Evolutionary conservation across 2,113 vertebrate species (phyloP), one percentile per base, ranked within the genome.

Genomic region (Solea solea): DNA sequence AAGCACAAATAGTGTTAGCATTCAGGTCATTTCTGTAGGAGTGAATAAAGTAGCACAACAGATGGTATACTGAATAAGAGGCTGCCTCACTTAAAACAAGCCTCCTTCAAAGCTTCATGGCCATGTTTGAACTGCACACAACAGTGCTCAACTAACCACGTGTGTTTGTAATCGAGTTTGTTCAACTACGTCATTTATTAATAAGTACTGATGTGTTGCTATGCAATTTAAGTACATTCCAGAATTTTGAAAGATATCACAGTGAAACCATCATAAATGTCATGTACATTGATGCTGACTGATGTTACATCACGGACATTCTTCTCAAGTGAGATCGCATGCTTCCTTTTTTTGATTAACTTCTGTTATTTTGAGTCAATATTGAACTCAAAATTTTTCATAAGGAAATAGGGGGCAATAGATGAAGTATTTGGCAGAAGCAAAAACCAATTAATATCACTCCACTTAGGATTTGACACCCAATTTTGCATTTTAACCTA

Each of bases 1-100:
- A 48, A 28, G 34, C 34, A 34, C 34, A 34, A 34, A 34, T 4
- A 34, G 7, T 0, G 58, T 88, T 75, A 86, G 67, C 63, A 76
- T 77, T 74, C 72, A 6, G 57, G 53, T 69, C 27, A 34, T 59
- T 67, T 74, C 55, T 50, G n/a, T 50, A 51, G 70, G 56, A 72
- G 76, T 58, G 65, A 64, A 77, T 57, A 62, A 60, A 70, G 75
- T 64, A 75, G 64, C 53, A 56, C 50, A 49, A 66, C 77, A 73
- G 70, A 83, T 80, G 67, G 78, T 21, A 54, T 69, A 82, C 67
- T 61, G 80, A 83, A 85, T 79, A 78, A 49, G 49, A 76, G 61
- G 57, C 42, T 59, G 62, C 64, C 72, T 81, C 45, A 16, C 64
- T 80, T 42, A 60, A 54, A 74, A 63, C 53, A 59, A 72, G 63